These are phyloP conservation scores for human DNA, from an alignment of 2,113 vertebrate species.

Conservation along the genomic window DNA sequence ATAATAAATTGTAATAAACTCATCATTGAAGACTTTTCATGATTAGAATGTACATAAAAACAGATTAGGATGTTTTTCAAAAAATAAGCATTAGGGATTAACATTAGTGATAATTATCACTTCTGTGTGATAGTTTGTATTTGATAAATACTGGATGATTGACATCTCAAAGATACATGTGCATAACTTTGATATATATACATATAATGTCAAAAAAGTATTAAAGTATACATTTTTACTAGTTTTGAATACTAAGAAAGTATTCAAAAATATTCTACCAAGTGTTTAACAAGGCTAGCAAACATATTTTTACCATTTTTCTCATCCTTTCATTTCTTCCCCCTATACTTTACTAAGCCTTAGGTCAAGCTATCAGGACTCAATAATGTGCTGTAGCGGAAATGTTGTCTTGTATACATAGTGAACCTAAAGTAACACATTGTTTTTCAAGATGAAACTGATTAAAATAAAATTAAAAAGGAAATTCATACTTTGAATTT, in stretches of 20 bases:
- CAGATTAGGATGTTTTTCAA: not conserved
- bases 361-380: not conserved
- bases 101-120: slow-evolving; percentile 7
- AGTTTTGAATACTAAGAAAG: not conserved
- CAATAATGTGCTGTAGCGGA: not conserved
- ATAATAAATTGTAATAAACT: slow-evolving; percentile 52
- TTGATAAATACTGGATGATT: not conserved
- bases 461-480: not conserved
- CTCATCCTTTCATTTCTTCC: not conserved
- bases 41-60: slow-evolving; percentile 23
- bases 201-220: not conserved
- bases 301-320: not conserved
- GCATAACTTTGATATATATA: not conserved
- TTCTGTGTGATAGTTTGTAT: not conserved
- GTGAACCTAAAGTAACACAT: not conserved
- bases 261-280: not conserved
- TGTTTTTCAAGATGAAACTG: not conserved
- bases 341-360: not conserved
- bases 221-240: not conserved
- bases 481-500: not conserved
- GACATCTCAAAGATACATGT: not conserved
- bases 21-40: slow-evolving; percentile 30
- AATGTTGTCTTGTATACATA: not conserved
- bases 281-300: not conserved
- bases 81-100: not conserved